phyloP scores from a whole-genome alignment of 2,113 vertebrate genomes.

The Sapajus apella region DNA sequence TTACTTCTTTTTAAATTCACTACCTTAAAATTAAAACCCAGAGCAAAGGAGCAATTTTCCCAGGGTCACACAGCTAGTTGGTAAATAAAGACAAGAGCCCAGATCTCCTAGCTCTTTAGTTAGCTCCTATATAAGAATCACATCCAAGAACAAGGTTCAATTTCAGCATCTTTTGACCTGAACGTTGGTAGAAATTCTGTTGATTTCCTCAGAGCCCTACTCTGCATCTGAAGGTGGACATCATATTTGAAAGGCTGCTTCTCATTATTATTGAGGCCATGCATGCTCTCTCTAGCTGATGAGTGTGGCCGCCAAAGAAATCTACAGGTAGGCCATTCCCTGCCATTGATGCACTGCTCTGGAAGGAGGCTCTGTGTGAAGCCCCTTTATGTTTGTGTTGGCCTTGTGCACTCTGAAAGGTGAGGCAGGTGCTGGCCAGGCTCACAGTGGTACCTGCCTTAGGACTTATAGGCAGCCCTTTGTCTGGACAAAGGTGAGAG shows the following conservation, averaged over 20 bases:
- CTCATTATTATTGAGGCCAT: background rate
- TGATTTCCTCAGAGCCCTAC: background rate
- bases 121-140: background rate
- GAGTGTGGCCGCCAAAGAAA: background rate
- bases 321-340: background rate
- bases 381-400: background rate
- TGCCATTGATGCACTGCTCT: background rate
- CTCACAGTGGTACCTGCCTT: background rate
- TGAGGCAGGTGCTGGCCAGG: background rate
- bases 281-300: background rate
- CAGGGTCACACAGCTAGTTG: background rate
- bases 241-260: background rate
- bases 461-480: background rate
- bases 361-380: background rate
- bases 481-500: background rate
- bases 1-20: background rate
- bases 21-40: background rate
- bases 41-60: background rate
- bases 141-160: background rate
- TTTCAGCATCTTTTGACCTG: background rate
- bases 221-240: background rate
- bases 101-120: background rate
- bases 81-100: background rate
- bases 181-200: background rate
- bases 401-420: background rate